Base-by-base conservation (phyloP, 2,888 invertebrate genomes). In the Hipparchia semele region DNA sequence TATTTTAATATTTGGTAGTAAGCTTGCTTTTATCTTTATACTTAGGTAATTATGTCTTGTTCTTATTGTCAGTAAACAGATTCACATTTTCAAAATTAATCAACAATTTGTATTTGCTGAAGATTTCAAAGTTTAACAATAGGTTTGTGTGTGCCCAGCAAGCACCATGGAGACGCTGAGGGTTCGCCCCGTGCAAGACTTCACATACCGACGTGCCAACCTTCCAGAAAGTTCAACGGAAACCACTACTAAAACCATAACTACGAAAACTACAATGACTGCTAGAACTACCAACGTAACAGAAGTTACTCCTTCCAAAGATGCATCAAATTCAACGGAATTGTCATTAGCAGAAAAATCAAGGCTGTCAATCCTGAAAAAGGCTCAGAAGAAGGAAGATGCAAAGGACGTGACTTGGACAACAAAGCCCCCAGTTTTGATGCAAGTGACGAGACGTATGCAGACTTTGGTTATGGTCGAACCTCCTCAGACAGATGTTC, bases 101-200 rank as follows among this genome's bases (percentile, higher is more conserved):
- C n/a, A 6, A 7, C n/a, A 13, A 12, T 56, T 59, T 13, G 9
- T 59, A 9, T 13, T 59, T 33, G 23, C 8, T 2, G 49, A 46
- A 46, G 59, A 1, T 59, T 49, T 33, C 49, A 61, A 68, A 56
- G 46, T 66, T 68, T 76, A 91, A 91, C 83, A 72, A 80, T 82
- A 83, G 82, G 83, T 84, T 90, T 91, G 79, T 91, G 83, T 91
- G 85, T 91, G 87, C 87, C 82, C 86, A 92, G 92, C 84, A 83
- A 75, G 78, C 77, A 76, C 67, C 49, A 71, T 73, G 71, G 76
- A 64, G 75, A 49, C 76, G 72, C 73, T 73, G 73, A 75, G 73
- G 33, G 65, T 73, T 13, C 75, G 75, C 6, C 73, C 61, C 8
- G 56, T 71, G 12, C 71, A 76, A 59, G 74, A 73, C 6, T 70